phyloP scores from a whole-genome alignment of 2,888 invertebrate species.

The Cephonodes hylas region DNA sequence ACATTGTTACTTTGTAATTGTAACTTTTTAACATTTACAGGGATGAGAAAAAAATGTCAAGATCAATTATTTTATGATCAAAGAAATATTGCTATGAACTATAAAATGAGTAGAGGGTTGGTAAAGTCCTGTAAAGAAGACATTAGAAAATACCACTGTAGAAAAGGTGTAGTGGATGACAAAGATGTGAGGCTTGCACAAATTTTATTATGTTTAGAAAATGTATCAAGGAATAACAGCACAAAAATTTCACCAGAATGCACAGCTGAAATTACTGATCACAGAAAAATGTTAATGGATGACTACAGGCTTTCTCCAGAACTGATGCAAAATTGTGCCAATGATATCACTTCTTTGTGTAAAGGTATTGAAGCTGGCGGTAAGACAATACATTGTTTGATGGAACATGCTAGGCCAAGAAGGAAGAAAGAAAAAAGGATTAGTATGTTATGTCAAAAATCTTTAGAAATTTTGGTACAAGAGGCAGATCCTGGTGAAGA shows the following conservation, averaged over 20 bases:
- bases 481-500: constrained; percentile 96
- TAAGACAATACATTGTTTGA: constrained; percentile 96
- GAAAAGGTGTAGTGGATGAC: constrained; percentile 90
- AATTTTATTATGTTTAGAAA: constrained; percentile 96
- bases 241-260: constrained; percentile 89
- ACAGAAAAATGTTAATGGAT: constrained; percentile 94
- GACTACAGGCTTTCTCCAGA: constrained; percentile 97
- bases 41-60: constrained; percentile 86
- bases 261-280: constrained; percentile 93
- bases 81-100: constrained; percentile 94
- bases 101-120: constrained; percentile 92
- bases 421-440: constrained; percentile 84
- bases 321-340: constrained; percentile 91
- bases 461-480: constrained; percentile 90
- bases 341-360: constrained; percentile 90
- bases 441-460: constrained; percentile 86
- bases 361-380: constrained; percentile 89
- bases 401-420: constrained; percentile 90
- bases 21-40: constrained; percentile 39
- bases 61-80: constrained; percentile 92
- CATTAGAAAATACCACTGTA: constrained; percentile 91
- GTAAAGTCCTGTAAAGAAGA: constrained; percentile 94
- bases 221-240: constrained; percentile 85
- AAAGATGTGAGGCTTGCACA: constrained; percentile 92
- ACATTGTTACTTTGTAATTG: constrained; percentile 3